Base-by-base conservation (phyloP, 2,797 vertebrate genomes). In the Alauda arvensis region DNA sequence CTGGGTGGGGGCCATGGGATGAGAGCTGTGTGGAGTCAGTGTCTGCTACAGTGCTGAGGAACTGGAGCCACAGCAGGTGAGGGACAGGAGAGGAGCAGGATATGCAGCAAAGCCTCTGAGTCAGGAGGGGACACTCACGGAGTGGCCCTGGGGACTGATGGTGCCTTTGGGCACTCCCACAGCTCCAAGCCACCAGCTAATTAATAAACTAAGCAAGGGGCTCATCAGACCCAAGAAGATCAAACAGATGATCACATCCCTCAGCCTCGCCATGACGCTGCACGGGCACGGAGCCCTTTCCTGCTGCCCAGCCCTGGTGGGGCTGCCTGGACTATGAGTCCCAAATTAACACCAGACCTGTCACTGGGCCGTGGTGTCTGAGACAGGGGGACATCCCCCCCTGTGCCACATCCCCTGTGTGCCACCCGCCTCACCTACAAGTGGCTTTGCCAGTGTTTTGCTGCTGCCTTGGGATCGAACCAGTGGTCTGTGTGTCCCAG, bases 131-230 rank as follows among this genome's bases (percentile, higher is more conserved):
- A 68, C 83, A 67, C 37, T 62, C 62, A 57, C 2, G 1, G 60
- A 25, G 29, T 24, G 46, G 24, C 57, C 49, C 53, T 34, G 62
- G 46, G 53, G 48, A 68, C 39, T 8, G 2, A 1, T 4, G 7
- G 28, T 77, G 77, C 56, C 60, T 85, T 55, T 72, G 69, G 83
- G 37, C 56, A 34, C 53, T 71, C 34, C 55, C 6, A 3, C 29
- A 49, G 67, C 57, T 91, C 57, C 53, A 66, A 53, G 1, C 48
- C 66, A 42, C 26, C 2, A 2, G 62, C 20, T 86, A 69, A 88
- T 93, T 74, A 90, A 78, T 81, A 57, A 87, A 68, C 45, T 14
- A n/a, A 65, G 72, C 55, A 67, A 77, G 79, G 66, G 83, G 62
- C 59, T 63, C 77, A 24, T 81, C 63, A 57, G 63, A 37, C 31